Evolutionary conservation across 2,113 vertebrate species (phyloP), one percentile per base, ranked within the genome.

Genomic region (Mustelus asterias): DNA sequence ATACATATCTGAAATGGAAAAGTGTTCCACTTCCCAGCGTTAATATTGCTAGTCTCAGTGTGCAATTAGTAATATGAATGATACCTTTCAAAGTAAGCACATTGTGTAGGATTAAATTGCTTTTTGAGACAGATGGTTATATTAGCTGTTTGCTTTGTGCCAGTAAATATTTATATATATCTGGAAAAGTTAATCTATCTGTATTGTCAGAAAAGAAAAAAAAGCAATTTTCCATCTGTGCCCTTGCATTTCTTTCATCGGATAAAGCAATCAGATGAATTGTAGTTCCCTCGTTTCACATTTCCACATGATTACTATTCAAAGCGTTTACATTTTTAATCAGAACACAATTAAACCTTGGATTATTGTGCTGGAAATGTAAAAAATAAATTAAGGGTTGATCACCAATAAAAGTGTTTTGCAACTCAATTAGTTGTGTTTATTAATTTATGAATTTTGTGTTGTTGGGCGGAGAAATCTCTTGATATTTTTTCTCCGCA

Each of bases 121-220:
- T 16, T 76, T 72, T 70, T 48, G 22, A 72, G 67, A 95, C 67
- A 72, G 93, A 48, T 54, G 69, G 69, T 22, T 72, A 72, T 48
- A 54, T 95, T 54, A 95, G 94, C 44, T 72, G 14, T 95, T 44
- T 95, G 22, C 13, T 95, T 95, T 95, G 41, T 72, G 41, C 16
- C 13, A 29, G 67, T 72, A 95, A 95, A 95, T 95, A 95, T 95
- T 95, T 95, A 90, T 90, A 22, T 33, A 33, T 29, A 95, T 76
- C 94, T 76, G 44, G 26, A 72, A 95, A 95, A 22, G 33, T 67
- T 93, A 37, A 48, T 95, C 37, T 95, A 33, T 95, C 93, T 44
- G 33, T 33, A 72, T 95, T 76, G 44, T 95, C 26, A 48, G 94
- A 54, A 76, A 8, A 72, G 44, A 72, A 48, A 29, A 33, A 41